Evolutionary conservation across 2,888 invertebrate species (phyloP).

Genomic region (Cataglyphis albicans): DNA sequence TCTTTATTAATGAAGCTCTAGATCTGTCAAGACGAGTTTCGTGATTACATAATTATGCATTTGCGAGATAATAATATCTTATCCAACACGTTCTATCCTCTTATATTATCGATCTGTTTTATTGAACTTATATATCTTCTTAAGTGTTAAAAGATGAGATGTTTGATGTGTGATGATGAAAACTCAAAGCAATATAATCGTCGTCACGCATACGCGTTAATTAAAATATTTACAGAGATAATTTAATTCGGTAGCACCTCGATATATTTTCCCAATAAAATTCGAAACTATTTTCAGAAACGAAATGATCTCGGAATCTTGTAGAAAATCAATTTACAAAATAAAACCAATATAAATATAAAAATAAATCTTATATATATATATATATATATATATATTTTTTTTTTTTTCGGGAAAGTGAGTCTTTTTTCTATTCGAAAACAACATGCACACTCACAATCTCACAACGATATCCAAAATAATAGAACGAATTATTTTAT

Average conservation of each 20-base stretch:
- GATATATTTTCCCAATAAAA: not conserved
- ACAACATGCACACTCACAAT: not conserved
- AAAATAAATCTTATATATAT: not conserved
- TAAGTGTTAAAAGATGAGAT: constrained; percentile 51
- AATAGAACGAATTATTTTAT: not conserved
- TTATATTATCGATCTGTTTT: constrained; percentile 53
- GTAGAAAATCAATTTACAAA: not conserved
- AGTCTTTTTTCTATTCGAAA: not conserved
- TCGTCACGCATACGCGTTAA: not conserved
- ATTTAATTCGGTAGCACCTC: not conserved
- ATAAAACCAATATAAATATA: not conserved
- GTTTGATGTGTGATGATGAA: not conserved
- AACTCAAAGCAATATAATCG: not conserved
- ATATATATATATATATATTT: not conserved
- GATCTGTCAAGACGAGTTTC: constrained; percentile 37
- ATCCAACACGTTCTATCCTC: constrained; percentile 52
- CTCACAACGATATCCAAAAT: not conserved
- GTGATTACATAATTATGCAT: constrained; percentile 70
- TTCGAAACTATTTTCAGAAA: not conserved
- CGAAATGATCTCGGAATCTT: not conserved
- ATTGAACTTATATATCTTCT: constrained; percentile 24
- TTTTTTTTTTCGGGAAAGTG: not conserved
- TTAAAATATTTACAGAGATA: constrained; percentile 3
- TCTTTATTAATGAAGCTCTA: constrained; percentile 64
- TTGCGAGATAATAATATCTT: constrained; percentile 62